Conservation (phyloP, 2,113 vertebrate species). For the Menura novaehollandiae region DNA sequence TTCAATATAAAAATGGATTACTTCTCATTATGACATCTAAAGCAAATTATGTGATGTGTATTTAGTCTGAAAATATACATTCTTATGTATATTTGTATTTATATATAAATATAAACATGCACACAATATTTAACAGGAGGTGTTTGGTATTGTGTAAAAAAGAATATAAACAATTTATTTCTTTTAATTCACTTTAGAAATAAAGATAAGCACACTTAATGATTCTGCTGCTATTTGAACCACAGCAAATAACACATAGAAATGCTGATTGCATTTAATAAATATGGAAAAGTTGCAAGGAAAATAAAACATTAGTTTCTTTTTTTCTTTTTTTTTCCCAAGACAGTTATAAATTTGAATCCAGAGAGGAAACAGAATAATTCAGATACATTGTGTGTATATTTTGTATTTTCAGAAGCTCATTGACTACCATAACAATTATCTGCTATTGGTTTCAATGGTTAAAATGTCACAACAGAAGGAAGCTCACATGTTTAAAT, state of each 20-base stretch:
- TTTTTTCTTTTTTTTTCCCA: fast-evolving
- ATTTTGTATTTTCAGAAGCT: not conserved
- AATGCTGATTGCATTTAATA: not conserved
- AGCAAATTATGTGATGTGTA: not conserved
- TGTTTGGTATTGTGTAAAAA: not conserved
- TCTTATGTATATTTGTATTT: not conserved
- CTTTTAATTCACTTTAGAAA: not conserved
- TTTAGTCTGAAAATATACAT: not conserved
- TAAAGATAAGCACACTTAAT: not conserved
- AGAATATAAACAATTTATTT: not conserved
- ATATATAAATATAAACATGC: not conserved
- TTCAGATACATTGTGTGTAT: not conserved
- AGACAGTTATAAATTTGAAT: not conserved
- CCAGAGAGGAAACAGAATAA: not conserved
- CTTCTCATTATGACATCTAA: not conserved
- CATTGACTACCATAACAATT: not conserved
- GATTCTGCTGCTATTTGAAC: not conserved
- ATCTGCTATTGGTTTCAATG: not conserved
- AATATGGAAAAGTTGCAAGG: not conserved
- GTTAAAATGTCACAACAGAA: not conserved
- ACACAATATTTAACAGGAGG: not conserved
- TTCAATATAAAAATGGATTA: not conserved
- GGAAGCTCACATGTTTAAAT: not conserved
- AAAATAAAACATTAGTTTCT: not conserved
- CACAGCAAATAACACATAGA: not conserved